A percentile compares a stretch with the other conserved stretches of the same genome.
Evolutionary conservation across 2,888 invertebrate genomes (phyloP).

Genomic region (Clusia tigrina): DNA sequence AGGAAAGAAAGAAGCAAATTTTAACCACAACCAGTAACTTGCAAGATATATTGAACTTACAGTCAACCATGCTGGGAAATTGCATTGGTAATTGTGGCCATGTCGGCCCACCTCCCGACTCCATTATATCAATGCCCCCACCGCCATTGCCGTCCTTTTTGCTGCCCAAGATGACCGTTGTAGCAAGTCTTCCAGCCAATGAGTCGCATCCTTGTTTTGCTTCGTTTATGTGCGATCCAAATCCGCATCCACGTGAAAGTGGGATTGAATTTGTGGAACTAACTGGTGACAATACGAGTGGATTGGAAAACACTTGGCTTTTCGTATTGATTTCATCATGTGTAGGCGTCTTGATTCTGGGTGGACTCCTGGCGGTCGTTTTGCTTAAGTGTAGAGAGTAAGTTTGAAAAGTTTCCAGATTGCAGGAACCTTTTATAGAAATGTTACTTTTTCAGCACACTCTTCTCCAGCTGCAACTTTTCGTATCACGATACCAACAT

Average conservation of each 20-base stretch:
- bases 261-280: conserved; percentile 83
- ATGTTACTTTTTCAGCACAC: conserved; percentile 33
- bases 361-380: conserved; percentile 79
- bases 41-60: neutral
- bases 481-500: conserved; percentile 63
- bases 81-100: conserved; percentile 62
- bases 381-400: conserved; percentile 85
- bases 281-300: conserved; percentile 70
- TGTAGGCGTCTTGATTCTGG: conserved; percentile 80
- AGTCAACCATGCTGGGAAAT: conserved; percentile 41
- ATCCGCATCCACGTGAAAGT: conserved; percentile 68
- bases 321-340: conserved; percentile 81
- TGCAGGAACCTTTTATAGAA: neutral
- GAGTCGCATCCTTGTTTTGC: conserved; percentile 74
- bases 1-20: neutral
- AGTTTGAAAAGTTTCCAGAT: conserved; percentile 36
- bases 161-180: conserved; percentile 56
- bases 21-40: neutral
- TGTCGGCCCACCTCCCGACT: conserved; percentile 74
- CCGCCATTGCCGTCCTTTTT: conserved; percentile 84
- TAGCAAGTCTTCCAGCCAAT: conserved; percentile 64
- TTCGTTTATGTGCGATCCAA: conserved; percentile 71
- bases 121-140: conserved; percentile 83
- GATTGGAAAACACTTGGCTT: conserved; percentile 81
- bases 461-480: conserved; percentile 54